A percentile compares a stretch with the other conserved stretches of the same genome.
Evolutionary conservation across 2,888 invertebrate genomes (phyloP).

Genomic region (Liposcelis brunnea): DNA sequence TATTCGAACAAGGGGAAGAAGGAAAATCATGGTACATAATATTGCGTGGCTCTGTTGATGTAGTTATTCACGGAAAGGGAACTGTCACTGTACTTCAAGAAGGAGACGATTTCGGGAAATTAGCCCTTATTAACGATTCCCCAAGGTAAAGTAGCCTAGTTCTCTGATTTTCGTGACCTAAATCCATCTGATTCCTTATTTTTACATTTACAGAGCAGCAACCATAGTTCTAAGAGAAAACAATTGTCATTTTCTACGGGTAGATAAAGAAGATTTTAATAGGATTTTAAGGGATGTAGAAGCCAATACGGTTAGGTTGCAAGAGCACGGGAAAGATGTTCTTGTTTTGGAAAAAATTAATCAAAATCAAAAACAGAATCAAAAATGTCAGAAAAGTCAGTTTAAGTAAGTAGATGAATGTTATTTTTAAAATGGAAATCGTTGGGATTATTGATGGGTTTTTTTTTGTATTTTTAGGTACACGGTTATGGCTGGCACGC

Average conservation of each 20-base stretch:
- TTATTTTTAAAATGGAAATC: too few relatives aligned
- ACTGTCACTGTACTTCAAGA: slow-evolving; percentile 64
- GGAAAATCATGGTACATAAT: slow-evolving; percentile 75
- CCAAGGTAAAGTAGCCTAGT: slow-evolving; percentile 40
- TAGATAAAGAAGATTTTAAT: slow-evolving; percentile 74
- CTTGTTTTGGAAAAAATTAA: slow-evolving; percentile 55
- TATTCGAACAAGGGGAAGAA: slow-evolving; percentile 71
- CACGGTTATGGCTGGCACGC: slow-evolving; percentile 72
- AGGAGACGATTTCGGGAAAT: slow-evolving; percentile 75
- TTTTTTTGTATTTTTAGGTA: slow-evolving; percentile 38
- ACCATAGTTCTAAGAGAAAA: slow-evolving; percentile 65
- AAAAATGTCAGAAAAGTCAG: slow-evolving; percentile 26
- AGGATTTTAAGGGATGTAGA: slow-evolving; percentile 66
- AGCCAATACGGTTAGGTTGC: slow-evolving; percentile 69
- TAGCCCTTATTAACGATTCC: slow-evolving; percentile 69
- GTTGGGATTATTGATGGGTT: too few relatives aligned
- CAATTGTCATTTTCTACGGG: slow-evolving; percentile 65
- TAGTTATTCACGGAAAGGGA: slow-evolving; percentile 70
- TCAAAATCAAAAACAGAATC: slow-evolving; percentile 26
- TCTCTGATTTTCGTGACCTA: background rate
- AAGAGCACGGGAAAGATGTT: slow-evolving; percentile 71
- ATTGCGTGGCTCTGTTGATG: slow-evolving; percentile 65
- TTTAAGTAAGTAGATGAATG: slow-evolving; percentile 52
- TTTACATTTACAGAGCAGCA: slow-evolving; percentile 41
- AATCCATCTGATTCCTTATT: slow-evolving; percentile 9